A percentile compares a stretch with the other conserved stretches of the same genome.
Conservation (phyloP, 2,113 vertebrate species). For the Leptobrachium leishanense region DNA sequence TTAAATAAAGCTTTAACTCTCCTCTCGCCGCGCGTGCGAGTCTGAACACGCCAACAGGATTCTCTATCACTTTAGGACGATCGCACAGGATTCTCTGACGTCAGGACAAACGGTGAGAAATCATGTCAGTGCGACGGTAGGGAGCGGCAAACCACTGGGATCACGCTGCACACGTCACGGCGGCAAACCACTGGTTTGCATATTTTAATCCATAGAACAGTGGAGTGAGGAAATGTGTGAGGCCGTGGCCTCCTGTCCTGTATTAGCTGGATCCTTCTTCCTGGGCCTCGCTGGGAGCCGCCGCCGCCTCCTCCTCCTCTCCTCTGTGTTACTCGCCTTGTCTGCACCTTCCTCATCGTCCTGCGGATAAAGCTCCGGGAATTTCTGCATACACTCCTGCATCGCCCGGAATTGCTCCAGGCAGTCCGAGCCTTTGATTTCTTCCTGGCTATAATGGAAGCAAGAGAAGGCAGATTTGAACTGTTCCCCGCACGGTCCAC, state of each 20-base stretch:
- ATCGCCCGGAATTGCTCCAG: conserved; percentile 89
- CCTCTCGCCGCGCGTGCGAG: neutral
- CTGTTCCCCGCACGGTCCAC: conserved; percentile 91
- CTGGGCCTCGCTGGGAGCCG: conserved; percentile 51
- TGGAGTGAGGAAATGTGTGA: conserved; percentile 49
- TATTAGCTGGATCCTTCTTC: conserved; percentile 66
- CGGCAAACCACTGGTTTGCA: conserved; percentile 19
- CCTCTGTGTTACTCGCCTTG: conserved; percentile 56
- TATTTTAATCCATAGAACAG: conserved; percentile 51
- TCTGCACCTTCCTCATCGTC: conserved; percentile 75
- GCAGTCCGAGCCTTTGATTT: conserved; percentile 94
- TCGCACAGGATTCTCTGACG: too few species aligned
- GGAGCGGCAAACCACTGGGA: neutral
- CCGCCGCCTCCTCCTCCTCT: conserved; percentile 28
- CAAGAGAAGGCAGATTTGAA: conserved; percentile 98
- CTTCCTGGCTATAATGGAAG: conserved; percentile 93
- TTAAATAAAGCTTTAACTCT: neutral
- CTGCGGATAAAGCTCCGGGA: conserved; percentile 93
- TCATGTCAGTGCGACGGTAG: neutral
- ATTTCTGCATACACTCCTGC: conserved; percentile 97
- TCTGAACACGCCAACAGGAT: too few species aligned
- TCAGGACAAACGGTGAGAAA: too few species aligned
- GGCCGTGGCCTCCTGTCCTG: conserved; percentile 48
- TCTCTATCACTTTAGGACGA: too few species aligned
- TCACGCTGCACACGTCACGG: neutral